phyloP scores from a whole-genome alignment of 92 coral and sea anemone genomes.

The Parazoanthus darwini region DNA sequence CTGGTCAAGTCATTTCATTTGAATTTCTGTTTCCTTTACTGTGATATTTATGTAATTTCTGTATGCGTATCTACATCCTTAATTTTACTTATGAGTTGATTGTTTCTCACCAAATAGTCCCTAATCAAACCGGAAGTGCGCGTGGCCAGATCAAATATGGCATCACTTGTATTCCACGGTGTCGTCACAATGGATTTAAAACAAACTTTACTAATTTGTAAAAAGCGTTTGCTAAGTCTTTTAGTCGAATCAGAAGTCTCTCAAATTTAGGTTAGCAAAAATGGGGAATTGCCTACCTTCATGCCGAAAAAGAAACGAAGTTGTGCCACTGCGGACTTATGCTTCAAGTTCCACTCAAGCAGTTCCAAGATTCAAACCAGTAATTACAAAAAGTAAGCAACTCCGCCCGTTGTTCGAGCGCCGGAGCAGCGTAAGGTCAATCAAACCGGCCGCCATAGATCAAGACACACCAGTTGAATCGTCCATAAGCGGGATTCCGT shows the following conservation, averaged over 20 bases:
- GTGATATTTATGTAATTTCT: too few species aligned
- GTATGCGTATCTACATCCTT: too few species aligned
- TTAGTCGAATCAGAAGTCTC: background rate
- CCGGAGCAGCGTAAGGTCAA: constrained; percentile 9
- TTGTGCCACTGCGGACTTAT: background rate
- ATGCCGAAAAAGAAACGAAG: constrained; percentile 9
- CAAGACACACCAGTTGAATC: background rate
- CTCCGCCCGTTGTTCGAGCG: background rate
- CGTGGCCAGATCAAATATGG: background rate
- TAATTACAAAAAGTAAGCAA: background rate
- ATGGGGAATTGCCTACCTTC: constrained; percentile 38
- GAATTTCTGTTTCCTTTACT: too few species aligned
- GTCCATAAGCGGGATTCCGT: background rate
- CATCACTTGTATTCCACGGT: background rate
- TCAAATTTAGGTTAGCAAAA: too few species aligned
- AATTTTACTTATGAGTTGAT: too few species aligned
- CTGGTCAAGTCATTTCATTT: too few species aligned
- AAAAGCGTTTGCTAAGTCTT: too few species aligned
- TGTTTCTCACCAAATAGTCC: too few species aligned
- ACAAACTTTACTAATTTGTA: background rate
- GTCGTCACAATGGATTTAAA: background rate
- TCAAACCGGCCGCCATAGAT: background rate
- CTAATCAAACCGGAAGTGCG: background rate
- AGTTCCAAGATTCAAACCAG: background rate
- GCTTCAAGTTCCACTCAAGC: background rate